These are phyloP conservation scores for Eretmochelys imbricata DNA, from an alignment of 2,113 vertebrate genomes.

Conservation along the genomic window DNA sequence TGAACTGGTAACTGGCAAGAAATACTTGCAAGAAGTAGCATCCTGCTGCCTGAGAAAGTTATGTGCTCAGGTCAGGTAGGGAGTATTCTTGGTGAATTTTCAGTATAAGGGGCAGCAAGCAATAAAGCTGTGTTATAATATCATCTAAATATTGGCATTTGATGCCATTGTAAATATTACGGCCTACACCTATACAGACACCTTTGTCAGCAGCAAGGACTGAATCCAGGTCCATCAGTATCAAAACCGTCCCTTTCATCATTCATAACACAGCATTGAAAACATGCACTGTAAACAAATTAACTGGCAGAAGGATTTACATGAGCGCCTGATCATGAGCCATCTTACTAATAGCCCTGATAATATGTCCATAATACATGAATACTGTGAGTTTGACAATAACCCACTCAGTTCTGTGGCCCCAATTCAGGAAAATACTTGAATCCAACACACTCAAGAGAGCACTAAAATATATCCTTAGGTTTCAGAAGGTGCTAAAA, in stretches of 20 bases:
- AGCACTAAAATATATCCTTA: background rate
- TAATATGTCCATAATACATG: background rate
- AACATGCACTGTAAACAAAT: background rate
- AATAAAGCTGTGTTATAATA: background rate
- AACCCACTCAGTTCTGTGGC: background rate
- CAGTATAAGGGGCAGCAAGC: background rate
- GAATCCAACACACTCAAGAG: background rate
- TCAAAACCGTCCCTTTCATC: background rate
- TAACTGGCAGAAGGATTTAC: background rate
- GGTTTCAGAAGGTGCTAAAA: background rate
- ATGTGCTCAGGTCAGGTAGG: slow-evolving; percentile 1
- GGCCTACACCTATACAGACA: slow-evolving; percentile 31
- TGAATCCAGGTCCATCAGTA: background rate
- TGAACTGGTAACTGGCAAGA: slow-evolving; percentile 16
- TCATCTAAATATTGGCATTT: slow-evolving; percentile 37
- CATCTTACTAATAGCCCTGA: background rate
- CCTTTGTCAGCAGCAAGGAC: background rate
- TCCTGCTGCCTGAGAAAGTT: background rate
- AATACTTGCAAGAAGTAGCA: slow-evolving; percentile 32
- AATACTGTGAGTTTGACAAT: background rate
- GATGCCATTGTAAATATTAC: slow-evolving; percentile 41
- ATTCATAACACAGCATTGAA: slow-evolving; percentile 10
- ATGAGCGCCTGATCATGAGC: no score
- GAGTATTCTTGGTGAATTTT: slow-evolving; percentile 11
- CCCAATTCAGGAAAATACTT: background rate